phyloP scores from a whole-genome alignment of 2,888 invertebrate species.

The Chloroclysta siterata region DNA sequence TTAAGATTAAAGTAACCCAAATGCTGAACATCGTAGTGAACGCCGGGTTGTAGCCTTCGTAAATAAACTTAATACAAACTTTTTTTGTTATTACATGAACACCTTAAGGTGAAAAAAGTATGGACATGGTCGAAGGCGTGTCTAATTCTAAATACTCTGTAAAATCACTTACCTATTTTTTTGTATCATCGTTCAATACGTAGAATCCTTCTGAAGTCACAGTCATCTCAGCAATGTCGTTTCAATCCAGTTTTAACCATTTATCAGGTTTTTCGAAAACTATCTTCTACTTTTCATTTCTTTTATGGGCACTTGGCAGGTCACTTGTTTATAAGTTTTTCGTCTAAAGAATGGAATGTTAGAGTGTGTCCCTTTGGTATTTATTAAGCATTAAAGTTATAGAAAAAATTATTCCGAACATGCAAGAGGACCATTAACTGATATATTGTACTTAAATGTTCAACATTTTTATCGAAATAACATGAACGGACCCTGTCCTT shows the following conservation, averaged over 20 bases:
- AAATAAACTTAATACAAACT: background rate
- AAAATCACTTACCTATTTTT: constrained; percentile 69
- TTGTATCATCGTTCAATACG: constrained; percentile 75
- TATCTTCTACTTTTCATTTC: constrained; percentile 54
- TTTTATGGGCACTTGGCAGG: constrained; percentile 67
- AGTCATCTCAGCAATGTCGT: constrained; percentile 48
- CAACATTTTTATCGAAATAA: constrained; percentile 45
- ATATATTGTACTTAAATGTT: constrained; percentile 31
- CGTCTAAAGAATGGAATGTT: constrained; percentile 54
- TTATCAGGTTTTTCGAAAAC: constrained; percentile 45
- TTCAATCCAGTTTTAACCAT: constrained; percentile 49
- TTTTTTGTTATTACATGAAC: background rate
- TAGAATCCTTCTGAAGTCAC: constrained; percentile 55
- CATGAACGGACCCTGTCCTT: constrained; percentile 52
- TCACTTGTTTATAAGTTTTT: constrained; percentile 60
- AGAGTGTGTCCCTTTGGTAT: constrained; percentile 64
- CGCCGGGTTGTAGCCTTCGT: background rate
- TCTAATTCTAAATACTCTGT: background rate
- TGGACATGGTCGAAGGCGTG: background rate
- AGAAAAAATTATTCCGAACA: constrained; percentile 45
- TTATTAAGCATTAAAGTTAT: constrained; percentile 38
- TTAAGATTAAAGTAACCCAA: background rate
- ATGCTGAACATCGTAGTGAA: background rate
- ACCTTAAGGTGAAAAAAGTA: background rate
- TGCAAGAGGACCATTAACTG: constrained; percentile 49